Evolutionary conservation across 2,797 vertebrate genomes (phyloP), one percentile per base, ranked within the genome.

Genomic region (Periparus ater): DNA sequence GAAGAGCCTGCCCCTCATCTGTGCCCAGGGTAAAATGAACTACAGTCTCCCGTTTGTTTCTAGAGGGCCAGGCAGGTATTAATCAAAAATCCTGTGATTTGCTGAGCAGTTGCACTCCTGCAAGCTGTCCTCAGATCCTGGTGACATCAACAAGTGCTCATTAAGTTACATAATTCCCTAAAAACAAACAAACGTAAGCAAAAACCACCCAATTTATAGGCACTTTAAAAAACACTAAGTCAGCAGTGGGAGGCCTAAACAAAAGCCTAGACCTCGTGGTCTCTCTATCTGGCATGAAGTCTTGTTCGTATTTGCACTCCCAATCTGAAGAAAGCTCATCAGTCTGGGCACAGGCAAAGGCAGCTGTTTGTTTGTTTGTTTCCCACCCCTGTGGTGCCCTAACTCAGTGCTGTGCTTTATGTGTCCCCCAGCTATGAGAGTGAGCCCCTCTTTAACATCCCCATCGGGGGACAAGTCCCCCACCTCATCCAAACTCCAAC

Each of bases 401-500:
- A 75, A 96, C 6, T 4, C 32, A 38, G 32, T 26, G 63, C 15
- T 82, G 60, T 50, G 84, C 17, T 62, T 67, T 87, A 0, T 77
- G 18, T 90, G 51, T 70, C 40, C 80, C 50, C 27, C 96, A 98
- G 98, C 85, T 97, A 98, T 74, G 95, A 96, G 78, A 98, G 97
- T 17, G 97, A 98, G 54, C 98, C 98, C 23, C 97, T 98, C 81
- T 97, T 98, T 71, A 96, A 98, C 65, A 96, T 99, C 88, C 98
- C 99, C 29, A 94, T 98, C 22, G 98, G 98, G 89, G 98, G 98
- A n/a, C 98, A 97, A 93, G 98, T 99, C 70, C 98, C 98, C 10
- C 98, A 98, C 82, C 88, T 98, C 81, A 82, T 97, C 90, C 97
- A 98, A 57, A 87, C 85, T 11, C 95, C 97, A 47, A 57, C 85